Percentiles rank a stretch among this genome's conserved stretches.
Evolutionary conservation across 2,113 vertebrate genomes (phyloP).

Genomic region (Loxodonta africana): DNA sequence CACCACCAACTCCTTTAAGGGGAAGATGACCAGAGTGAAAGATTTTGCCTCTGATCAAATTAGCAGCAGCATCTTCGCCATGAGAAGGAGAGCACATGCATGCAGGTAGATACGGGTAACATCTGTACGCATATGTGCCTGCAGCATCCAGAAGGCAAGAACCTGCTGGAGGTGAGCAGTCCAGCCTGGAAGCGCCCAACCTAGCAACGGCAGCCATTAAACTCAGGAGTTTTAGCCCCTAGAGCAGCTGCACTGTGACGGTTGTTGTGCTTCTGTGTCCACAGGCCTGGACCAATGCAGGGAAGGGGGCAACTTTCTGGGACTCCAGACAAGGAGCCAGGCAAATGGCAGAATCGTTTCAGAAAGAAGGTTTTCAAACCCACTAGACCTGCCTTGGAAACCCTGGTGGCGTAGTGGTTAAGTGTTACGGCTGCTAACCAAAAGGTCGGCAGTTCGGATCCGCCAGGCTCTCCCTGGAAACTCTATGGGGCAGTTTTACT

Average conservation of each 20-base stretch:
- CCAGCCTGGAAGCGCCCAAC: accelerated
- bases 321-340: accelerated
- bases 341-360: accelerated
- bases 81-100: background rate
- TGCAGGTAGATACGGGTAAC: background rate
- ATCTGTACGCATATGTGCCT: background rate
- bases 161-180: background rate
- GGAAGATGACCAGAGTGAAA: background rate
- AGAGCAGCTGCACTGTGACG: accelerated
- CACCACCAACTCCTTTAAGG: background rate
- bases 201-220: too few species aligned
- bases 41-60: background rate
- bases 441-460: too few species aligned
- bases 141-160: background rate
- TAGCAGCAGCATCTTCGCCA: background rate
- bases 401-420: too few species aligned
- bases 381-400: background rate
- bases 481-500: too few species aligned
- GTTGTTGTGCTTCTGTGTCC: accelerated
- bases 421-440: too few species aligned
- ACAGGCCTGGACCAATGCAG: accelerated
- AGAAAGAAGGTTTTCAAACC: background rate
- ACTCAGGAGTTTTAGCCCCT: background rate
- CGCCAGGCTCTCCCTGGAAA: too few species aligned
- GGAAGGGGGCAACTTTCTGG: accelerated